These are phyloP conservation scores for Cichladusa arquata DNA, from an alignment of 2,113 vertebrate species.

Conservation along the genomic window DNA sequence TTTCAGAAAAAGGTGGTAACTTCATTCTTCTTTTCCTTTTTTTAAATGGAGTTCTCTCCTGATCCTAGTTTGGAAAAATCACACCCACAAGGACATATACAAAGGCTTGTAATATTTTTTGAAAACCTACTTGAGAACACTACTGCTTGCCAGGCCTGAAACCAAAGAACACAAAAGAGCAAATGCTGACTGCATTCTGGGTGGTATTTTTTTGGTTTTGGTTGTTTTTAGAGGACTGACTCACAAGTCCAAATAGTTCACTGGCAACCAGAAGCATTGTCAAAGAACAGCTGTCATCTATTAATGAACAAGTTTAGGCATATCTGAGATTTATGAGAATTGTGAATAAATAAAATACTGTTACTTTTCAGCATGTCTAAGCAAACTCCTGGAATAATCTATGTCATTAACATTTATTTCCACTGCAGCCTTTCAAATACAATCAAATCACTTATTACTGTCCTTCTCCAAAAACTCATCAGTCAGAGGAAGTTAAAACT, in stretches of 20 bases:
- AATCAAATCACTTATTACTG: background rate
- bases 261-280: background rate
- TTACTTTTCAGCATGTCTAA: background rate
- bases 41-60: background rate
- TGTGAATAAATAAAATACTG: background rate
- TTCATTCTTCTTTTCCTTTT: too few species aligned
- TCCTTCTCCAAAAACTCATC: background rate
- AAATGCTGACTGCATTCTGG: background rate
- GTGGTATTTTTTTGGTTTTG: background rate
- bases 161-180: background rate
- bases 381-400: background rate
- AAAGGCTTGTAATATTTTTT: background rate
- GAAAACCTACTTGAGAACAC: background rate
- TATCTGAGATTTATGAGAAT: background rate
- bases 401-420: background rate
- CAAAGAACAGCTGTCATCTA: slow-evolving; percentile 1
- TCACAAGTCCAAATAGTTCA: background rate
- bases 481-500: background rate
- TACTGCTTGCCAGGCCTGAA: background rate
- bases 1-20: background rate
- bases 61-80: slow-evolving; percentile 1
- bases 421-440: background rate
- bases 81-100: background rate
- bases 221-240: background rate
- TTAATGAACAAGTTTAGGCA: slow-evolving; percentile 38